phyloP scores from a whole-genome alignment of 2,888 invertebrate species.

The Antitype chi region DNA sequence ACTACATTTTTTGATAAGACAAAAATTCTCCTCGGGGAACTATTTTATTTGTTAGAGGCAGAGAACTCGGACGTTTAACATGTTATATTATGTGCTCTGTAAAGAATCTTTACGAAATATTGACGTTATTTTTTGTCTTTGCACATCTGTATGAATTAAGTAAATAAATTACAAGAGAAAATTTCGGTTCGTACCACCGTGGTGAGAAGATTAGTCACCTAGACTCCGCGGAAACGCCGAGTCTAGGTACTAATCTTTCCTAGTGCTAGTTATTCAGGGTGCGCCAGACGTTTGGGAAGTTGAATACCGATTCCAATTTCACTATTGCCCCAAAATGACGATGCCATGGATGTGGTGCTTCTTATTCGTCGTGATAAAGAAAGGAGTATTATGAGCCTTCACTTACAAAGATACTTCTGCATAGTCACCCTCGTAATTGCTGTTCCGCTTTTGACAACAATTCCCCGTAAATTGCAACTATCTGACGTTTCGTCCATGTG shows the following conservation, averaged over 20 bases:
- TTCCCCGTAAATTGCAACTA: neutral
- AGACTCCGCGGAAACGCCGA: neutral
- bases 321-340: neutral
- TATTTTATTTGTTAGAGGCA: conserved; percentile 57
- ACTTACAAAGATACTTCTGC: neutral
- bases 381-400: neutral
- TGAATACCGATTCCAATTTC: neutral
- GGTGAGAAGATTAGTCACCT: too few species aligned
- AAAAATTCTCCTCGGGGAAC: conserved; percentile 54
- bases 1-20: conserved; percentile 63
- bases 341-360: neutral
- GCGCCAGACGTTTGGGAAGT: neutral
- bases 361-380: neutral
- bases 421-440: neutral
- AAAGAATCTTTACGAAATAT: conserved; percentile 33
- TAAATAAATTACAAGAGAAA: neutral
- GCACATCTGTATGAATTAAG: neutral
- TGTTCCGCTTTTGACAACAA: neutral
- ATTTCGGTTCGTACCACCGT: neutral
- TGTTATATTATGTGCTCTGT: conserved; percentile 42
- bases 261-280: neutral
- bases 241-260: neutral
- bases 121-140: conserved; percentile 7
- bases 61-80: conserved; percentile 42
- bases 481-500: neutral